Conservation (phyloP, 2,797 vertebrate species). For the Vultur gryphus region DNA sequence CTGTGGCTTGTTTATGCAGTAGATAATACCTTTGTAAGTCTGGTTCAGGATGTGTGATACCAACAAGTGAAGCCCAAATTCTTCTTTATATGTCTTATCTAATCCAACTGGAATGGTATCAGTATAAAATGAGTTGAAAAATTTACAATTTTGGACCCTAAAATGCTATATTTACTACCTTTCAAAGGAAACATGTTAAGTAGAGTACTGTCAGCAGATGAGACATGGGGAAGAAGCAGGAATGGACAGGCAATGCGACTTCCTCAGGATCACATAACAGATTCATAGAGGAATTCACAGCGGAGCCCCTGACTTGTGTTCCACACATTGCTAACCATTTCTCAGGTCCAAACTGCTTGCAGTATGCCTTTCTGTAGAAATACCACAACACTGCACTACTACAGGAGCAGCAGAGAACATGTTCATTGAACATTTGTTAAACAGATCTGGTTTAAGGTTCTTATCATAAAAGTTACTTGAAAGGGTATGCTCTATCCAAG, state of each 20-base stretch:
- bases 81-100: neutral
- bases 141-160: neutral
- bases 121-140: neutral
- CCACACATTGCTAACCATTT: slow-evolving; percentile 8
- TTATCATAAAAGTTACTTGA: neutral
- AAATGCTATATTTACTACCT: neutral
- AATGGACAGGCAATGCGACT: slow-evolving; percentile 1
- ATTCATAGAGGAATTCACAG: slow-evolving; percentile 45
- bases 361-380: neutral
- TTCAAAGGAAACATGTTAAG: slow-evolving; percentile 17
- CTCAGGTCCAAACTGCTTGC: neutral
- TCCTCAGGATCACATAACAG: slow-evolving; percentile 60
- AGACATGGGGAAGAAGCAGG: neutral
- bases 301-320: slow-evolving; percentile 34
- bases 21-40: neutral
- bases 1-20: neutral
- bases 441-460: neutral
- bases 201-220: slow-evolving; percentile 22
- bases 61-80: neutral
- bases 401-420: neutral
- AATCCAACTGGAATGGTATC: neutral
- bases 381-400: neutral
- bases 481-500: neutral
- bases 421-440: neutral
- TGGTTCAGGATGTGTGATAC: neutral